phyloP scores from a whole-genome alignment of 2,888 invertebrate genomes.

The Microctonus hyperodae region DNA sequence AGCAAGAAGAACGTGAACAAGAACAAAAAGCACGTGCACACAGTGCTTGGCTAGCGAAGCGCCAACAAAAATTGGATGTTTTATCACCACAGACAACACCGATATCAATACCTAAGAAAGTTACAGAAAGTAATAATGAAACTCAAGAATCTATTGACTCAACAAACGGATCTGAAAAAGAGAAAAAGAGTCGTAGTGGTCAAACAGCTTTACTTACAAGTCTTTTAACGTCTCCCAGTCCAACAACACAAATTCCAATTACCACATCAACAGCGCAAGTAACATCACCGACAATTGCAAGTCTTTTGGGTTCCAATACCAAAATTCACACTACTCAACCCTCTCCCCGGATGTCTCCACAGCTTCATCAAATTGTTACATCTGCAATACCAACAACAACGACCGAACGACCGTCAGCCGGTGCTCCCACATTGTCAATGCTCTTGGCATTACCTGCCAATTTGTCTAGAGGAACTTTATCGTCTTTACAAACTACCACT shows the following conservation, averaged over 20 bases:
- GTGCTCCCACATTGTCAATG: slow-evolving; percentile 79
- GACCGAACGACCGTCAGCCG: slow-evolving; percentile 69
- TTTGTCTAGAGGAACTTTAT: slow-evolving; percentile 51
- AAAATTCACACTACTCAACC: slow-evolving; percentile 51
- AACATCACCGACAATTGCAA: slow-evolving; percentile 66
- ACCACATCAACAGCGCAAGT: slow-evolving; percentile 59
- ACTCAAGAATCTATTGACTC: slow-evolving; percentile 44
- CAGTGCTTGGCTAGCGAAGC: slow-evolving; percentile 52
- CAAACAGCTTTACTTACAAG: slow-evolving; percentile 79
- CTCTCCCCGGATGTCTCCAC: slow-evolving; percentile 60
- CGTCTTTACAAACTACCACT: slow-evolving; percentile 43
- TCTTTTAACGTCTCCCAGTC: slow-evolving; percentile 76
- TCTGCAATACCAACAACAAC: slow-evolving; percentile 60
- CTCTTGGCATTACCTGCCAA: slow-evolving; percentile 67
- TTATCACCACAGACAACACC: slow-evolving; percentile 39
- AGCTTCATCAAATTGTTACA: slow-evolving; percentile 66
- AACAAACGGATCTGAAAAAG: slow-evolving; percentile 55
- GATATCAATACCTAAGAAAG: slow-evolving; percentile 45
- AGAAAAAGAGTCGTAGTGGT: slow-evolving; percentile 53
- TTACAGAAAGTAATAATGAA: slow-evolving; percentile 37
- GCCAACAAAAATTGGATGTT: slow-evolving; percentile 55
- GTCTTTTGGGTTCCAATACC: slow-evolving; percentile 64
- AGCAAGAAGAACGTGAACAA: slow-evolving; percentile 74
- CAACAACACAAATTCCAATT: slow-evolving; percentile 59
- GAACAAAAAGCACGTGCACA: slow-evolving; percentile 72